Evolutionary conservation across 2,113 vertebrate species (phyloP), one percentile per base, ranked within the genome.

Genomic region (Synchiropus splendidus): DNA sequence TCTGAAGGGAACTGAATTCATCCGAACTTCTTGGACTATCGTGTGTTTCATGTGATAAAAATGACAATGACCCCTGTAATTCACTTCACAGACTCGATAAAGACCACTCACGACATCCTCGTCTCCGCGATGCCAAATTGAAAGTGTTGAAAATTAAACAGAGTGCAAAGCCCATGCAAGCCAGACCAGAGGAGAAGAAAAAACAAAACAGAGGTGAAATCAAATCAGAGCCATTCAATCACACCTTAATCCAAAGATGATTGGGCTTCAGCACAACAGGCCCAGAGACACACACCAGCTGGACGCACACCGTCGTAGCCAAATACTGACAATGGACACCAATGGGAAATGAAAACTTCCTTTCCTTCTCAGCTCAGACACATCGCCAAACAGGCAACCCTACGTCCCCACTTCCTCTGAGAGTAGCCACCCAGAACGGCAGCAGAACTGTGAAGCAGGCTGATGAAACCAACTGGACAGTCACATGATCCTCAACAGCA

Each of bases 221-320:
- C 66, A 75, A 72, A 70, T 69, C 50, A 62, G 65, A 59, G 51
- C 64, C 48, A 64, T 72, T 72, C 52, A 58, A 61, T 75, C 61
- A 64, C 40, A 51, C 27, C 39, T 57, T 74, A 77, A 75, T 79
- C 71, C 67, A 47, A 37, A 65, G 68, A 67, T 68, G 71, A 79
- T 66, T 34, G 48, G 38, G 59, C 16, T 70, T 53, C 44, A 41
- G 31, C 41, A 51, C 32, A 48, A 47, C 59, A 58, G n/a, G 52
- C 14, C 21, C 44, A 33, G 2, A 41, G 9, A 34, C 16, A 17
- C 12, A 27, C 10, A 27, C 44, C 14, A 6, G 9, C 10, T 14
- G 41, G 9, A 10, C 8, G 16, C 1, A 13, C 36, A 35, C 5
- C 36, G 35, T 33, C 11, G 38, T 48, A 42, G 30, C 2, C 45